A percentile compares a stretch with the other conserved stretches of the same genome.
Evolutionary conservation across 2,113 vertebrate genomes (phyloP).

Genomic region (Mobula birostris): DNA sequence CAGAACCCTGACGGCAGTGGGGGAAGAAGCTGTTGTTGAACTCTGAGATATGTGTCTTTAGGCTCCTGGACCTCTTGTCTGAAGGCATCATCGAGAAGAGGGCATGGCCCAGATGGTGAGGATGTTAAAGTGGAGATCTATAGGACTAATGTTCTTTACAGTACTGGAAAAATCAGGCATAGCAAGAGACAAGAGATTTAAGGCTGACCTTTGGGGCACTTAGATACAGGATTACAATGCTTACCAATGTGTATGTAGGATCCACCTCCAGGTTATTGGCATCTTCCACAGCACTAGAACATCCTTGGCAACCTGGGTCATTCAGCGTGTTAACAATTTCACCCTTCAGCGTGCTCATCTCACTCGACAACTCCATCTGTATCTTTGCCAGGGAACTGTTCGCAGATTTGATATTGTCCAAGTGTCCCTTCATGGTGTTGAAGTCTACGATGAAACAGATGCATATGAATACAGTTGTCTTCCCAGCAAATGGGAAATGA

Average conservation of each 20-base stretch:
- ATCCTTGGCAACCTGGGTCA: conserved; percentile 47
- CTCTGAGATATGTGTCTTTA: no score
- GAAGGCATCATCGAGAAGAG: no score
- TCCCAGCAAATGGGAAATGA: no score
- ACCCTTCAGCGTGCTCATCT: conserved; percentile 39
- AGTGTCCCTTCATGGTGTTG: conserved; percentile 48
- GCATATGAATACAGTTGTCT: no score
- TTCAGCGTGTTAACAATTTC: conserved; percentile 42
- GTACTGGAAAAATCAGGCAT: neutral
- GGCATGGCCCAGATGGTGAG: no score
- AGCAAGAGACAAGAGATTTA: neutral
- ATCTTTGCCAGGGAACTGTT: conserved; percentile 40
- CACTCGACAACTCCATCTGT: conserved; percentile 42
- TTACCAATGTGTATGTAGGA: conserved; percentile 44
- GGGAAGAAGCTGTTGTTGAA: no score
- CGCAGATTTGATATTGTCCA: conserved; percentile 44
- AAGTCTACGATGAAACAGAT: conserved; percentile 47
- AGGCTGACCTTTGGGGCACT: neutral
- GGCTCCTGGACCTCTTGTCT: no score
- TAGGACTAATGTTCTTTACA: neutral
- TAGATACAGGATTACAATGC: neutral
- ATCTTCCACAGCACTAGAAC: conserved; percentile 40
- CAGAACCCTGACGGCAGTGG: no score
- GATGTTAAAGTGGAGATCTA: neutral
- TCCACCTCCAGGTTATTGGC: conserved; percentile 45